A percentile compares a stretch with the other conserved stretches of the same genome.
These are phyloP conservation scores for Dunckerocampus dactyliophorus DNA, from an alignment of 2,113 vertebrate genomes.

Conservation along the genomic window DNA sequence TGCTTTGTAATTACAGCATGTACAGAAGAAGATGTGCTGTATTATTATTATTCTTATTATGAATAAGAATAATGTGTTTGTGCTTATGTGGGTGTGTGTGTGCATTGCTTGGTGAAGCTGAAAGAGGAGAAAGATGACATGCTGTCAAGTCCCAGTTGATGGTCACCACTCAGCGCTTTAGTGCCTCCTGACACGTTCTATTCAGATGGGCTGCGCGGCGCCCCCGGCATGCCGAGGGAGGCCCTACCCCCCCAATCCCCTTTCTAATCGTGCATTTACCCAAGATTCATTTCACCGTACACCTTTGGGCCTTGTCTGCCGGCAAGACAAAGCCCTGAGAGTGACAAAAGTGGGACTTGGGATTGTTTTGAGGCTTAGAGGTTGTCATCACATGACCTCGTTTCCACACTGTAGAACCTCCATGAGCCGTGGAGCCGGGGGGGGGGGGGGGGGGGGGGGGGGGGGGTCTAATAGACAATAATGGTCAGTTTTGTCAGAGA, in stretches of 20 bases:
- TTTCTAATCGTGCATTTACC: conserved; percentile 68
- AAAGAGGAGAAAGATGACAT: conserved; percentile 64
- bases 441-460: not conserved
- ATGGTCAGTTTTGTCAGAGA: not conserved
- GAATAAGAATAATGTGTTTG: conserved; percentile 22
- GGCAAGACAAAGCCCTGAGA: conserved; percentile 43
- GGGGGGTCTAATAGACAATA: not conserved
- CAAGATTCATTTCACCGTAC: conserved; percentile 57
- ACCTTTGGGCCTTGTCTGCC: conserved; percentile 39
- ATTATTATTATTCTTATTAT: conserved; percentile 14
- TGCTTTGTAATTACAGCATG: conserved; percentile 50
- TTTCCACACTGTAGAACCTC: not conserved
- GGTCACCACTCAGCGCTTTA: conserved; percentile 59
- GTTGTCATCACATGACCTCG: not conserved
- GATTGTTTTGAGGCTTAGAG: conserved; percentile 27
- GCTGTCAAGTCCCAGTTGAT: conserved; percentile 67
- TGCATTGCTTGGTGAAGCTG: conserved; percentile 61
- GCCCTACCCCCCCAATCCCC: not conserved
- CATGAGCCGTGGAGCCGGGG: not conserved
- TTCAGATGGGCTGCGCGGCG: conserved; percentile 42
- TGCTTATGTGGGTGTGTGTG: conserved; percentile 21
- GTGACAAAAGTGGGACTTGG: conserved; percentile 43
- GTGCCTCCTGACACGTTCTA: conserved; percentile 61
- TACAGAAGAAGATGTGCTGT: conserved; percentile 22
- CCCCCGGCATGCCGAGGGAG: conserved; percentile 50